Evolutionary conservation across 2,797 vertebrate species (phyloP), one percentile per base, ranked within the genome.

Genomic region (Choloepus didactylus): DNA sequence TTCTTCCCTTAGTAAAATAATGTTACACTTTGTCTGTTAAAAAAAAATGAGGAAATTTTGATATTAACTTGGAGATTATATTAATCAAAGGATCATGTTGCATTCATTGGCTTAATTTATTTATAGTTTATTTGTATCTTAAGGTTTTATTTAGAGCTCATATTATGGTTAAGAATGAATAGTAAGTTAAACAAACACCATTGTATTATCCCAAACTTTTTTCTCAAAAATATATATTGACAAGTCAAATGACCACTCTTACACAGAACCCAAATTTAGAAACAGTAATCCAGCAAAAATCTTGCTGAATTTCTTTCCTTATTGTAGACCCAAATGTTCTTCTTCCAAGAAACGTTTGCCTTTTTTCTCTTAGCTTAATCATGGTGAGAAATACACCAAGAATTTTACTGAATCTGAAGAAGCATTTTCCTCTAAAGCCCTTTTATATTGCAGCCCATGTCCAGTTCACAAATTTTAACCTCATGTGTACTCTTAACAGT

Each of bases 81-180:
- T 60, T 80, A 91, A 96, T 75, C 19, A 35, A 54, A 94, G 67
- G 29, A 21, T 49, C 9, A 84, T 89, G 85, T 6, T 66, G 3
- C 51, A 89, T 69, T 64, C 21, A n/a, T 67, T 87, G 15, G 29
- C 3, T 70, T 90, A 87, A 35, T 3, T 82, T 59, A 44, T 44
- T 79, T 62, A 64, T 66, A 59, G 29, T 60, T 54, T 54, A 51
- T 84, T 56, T 88, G 21, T 73, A 79, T 2, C 18, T 81, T 18
- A 49, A 76, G 2, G 3, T 91, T 97, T 95, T 80, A 89, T 67
- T 83, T 82, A 44, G 23, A 73, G 9, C 5, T 70, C 80, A 86
- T 85, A 35, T 69, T 82, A 75, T 60, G 54, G 2, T 67, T 89
- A 80, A 79, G 5, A 80, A 92, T 93, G 29, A 72, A 82, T 27